phyloP scores from a whole-genome alignment of 2,797 vertebrate genomes.

The Clamator glandarius region DNA sequence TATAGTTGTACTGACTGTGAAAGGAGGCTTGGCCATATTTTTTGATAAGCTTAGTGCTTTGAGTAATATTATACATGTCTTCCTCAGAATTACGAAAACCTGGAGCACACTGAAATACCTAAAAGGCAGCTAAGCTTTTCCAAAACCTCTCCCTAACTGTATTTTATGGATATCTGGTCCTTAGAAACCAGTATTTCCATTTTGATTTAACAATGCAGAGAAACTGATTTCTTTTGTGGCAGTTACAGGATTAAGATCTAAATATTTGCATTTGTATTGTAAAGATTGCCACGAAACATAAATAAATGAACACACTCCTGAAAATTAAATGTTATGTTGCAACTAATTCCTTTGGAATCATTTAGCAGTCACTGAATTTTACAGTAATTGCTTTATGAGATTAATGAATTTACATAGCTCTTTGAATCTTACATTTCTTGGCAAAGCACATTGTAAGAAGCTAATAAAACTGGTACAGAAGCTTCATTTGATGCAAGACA shows the following conservation, averaged over 20 bases:
- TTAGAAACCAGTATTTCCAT: not conserved
- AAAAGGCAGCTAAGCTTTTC: not conserved
- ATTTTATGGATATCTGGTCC: not conserved
- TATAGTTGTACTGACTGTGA: not conserved
- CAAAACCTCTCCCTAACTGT: not conserved
- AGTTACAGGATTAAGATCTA: not conserved
- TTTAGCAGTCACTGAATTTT: conserved; percentile 74
- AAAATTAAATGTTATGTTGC: conserved; percentile 74
- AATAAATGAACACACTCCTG: conserved; percentile 65
- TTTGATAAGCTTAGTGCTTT: not conserved
- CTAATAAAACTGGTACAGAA: conserved; percentile 29
- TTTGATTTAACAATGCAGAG: not conserved
- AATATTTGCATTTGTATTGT: conserved; percentile 67
- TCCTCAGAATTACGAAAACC: not conserved
- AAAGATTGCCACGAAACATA: conserved; percentile 59
- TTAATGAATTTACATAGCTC: conserved; percentile 76
- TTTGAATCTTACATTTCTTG: conserved; percentile 64
- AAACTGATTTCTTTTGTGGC: not conserved
- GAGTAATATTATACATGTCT: not conserved
- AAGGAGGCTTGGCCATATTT: not conserved
- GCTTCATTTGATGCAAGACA: not conserved
- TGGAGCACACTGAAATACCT: not conserved
- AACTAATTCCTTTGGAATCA: conserved; percentile 75
- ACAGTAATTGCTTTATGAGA: conserved; percentile 75
- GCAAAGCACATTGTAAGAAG: conserved; percentile 15